Conservation (phyloP, 2,888 invertebrate species). For the Lepidocyrtoides sp. region DNA sequence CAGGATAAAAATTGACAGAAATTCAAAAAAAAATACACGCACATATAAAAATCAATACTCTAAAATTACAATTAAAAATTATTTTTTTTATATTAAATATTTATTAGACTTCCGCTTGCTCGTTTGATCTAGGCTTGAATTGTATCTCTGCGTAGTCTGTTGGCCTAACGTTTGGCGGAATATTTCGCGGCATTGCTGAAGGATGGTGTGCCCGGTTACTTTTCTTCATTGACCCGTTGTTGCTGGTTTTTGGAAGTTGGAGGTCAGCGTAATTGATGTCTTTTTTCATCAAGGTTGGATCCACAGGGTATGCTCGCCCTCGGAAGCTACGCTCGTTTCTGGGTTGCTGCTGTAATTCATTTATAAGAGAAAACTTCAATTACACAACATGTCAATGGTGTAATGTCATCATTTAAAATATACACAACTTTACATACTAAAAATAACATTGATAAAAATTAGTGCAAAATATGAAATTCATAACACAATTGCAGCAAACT, state of each 20-base stretch:
- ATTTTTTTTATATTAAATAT: conserved; percentile 28
- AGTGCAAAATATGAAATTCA: conserved; percentile 10
- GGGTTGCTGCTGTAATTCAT: conserved; percentile 81
- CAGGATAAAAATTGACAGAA: conserved; percentile 75
- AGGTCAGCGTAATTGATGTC: conserved; percentile 86
- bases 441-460: neutral
- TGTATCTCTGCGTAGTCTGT: conserved; percentile 85
- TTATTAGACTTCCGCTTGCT: conserved; percentile 85
- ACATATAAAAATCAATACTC: conserved; percentile 45
- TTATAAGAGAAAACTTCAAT: neutral
- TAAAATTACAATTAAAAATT: conserved; percentile 27
- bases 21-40: conserved; percentile 56
- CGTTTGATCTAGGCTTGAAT: conserved; percentile 85
- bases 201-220: conserved; percentile 84
- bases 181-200: conserved; percentile 81
- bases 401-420: neutral
- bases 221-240: conserved; percentile 86
- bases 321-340: conserved; percentile 85
- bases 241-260: conserved; percentile 86
- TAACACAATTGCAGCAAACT: neutral
- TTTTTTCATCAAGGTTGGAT: conserved; percentile 82
- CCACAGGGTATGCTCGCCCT: conserved; percentile 84
- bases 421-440: conserved; percentile 7
- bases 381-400: neutral
- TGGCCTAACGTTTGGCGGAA: conserved; percentile 82